Base-by-base conservation (phyloP, 1,140 invertebrate genomes). In the Trichonephila clavata region DNA sequence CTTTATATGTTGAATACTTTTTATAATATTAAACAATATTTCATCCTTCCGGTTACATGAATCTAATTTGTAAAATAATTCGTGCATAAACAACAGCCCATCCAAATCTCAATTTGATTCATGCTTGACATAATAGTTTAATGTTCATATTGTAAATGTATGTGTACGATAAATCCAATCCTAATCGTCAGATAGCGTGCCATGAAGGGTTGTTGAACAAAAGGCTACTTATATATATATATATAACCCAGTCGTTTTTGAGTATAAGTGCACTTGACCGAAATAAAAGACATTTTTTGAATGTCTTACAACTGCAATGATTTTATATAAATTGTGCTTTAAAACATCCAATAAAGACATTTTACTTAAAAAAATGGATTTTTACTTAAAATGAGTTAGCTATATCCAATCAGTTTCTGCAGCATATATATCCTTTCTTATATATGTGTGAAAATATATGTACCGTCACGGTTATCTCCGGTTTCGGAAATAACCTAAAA, bases 251-350 rank as follows among this genome's bases (percentile, higher is more conserved):
- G 6, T 77, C 24, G 14, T 0, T 32, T 77, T 77, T 77, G 71
- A 27, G 32, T 77, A 27, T 77, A 14, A 16, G 16, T 18, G 16
- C 14, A 32, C 6, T 77, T 77, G 27, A 77, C 24, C 18, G 71
- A 24, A 18, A 10, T 39, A 77, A 32, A 3, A 14, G 16, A 27
- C 14, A 39, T 20, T 39, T 39, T 39, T 39, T 7, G 32, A 14
- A 77, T 77, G 68, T 77, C 13, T 77, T 77, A 77, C 68, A 77
- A 77, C 14, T 77, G 39, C 24, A 27, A 77, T 71, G 68, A 71
- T 14, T 71, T 2, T 24, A 27, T 24, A 27, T 18, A 77, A 77
- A 24, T 32, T 77, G 32, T 27, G 27, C 27, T 4, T 77, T 77
- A 24, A 18, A 32, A 77, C 24, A 24, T 6, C 43, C 5, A 50